Evolutionary conservation across 2,888 invertebrate genomes (phyloP).

Genomic region (Andrena chrysosceles): DNA sequence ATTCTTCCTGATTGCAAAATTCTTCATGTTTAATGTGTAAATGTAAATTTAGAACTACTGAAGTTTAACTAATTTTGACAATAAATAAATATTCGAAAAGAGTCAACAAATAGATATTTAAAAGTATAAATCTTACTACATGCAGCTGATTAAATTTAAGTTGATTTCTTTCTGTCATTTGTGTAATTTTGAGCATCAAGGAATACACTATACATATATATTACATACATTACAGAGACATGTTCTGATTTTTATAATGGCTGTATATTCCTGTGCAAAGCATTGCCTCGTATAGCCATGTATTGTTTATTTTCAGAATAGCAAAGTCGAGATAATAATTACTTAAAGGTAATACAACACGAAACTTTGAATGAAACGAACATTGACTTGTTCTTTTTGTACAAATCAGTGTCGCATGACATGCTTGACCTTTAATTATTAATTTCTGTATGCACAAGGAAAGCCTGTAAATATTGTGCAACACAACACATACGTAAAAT

Average conservation of each 20-base stretch:
- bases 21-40: constrained; percentile 22
- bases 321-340: constrained; percentile 83
- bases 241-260: constrained; percentile 73
- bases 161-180: constrained; percentile 28
- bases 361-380: constrained; percentile 81
- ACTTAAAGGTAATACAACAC: constrained; percentile 82
- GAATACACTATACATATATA: constrained; percentile 50
- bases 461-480: constrained; percentile 75
- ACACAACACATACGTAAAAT: constrained; percentile 70
- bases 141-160: constrained; percentile 19
- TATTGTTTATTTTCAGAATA: constrained; percentile 84
- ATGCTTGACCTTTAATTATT: constrained; percentile 77
- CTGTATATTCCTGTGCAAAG: constrained; percentile 78
- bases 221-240: constrained; percentile 62
- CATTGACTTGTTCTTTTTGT: constrained; percentile 78
- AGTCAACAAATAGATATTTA: constrained; percentile 22
- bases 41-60: constrained; percentile 32
- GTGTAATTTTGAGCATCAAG: constrained; percentile 36
- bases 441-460: constrained; percentile 73
- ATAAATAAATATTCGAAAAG: constrained; percentile 35
- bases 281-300: constrained; percentile 82
- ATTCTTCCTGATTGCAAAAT: constrained; percentile 28
- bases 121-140: constrained; percentile 5
- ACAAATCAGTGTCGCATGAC: constrained; percentile 82
- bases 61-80: constrained; percentile 18